These are phyloP conservation scores for Tetraneura akinire DNA, from an alignment of 1,140 invertebrate species.

Conservation along the genomic window DNA sequence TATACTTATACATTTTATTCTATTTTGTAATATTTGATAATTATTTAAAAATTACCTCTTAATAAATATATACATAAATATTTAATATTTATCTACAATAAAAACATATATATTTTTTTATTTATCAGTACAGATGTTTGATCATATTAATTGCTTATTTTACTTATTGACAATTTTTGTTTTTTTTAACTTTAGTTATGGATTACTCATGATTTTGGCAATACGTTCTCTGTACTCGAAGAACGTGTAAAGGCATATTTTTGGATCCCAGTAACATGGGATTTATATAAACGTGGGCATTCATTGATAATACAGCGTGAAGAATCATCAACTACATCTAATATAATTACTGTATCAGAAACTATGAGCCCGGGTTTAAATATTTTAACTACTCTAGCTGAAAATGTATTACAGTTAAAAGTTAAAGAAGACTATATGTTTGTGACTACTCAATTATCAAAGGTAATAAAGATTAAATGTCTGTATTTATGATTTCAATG, in stretches of 20 bases:
- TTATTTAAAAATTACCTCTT: too few species aligned
- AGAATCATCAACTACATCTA: constrained; percentile 61
- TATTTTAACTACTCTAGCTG: constrained; percentile 61
- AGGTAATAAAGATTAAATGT: neutral
- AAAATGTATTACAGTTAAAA: constrained; percentile 73
- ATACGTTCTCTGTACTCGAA: constrained; percentile 69
- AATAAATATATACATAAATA: too few species aligned
- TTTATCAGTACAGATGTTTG: too few species aligned
- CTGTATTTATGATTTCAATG: neutral
- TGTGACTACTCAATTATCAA: constrained; percentile 59
- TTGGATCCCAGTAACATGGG: constrained; percentile 46
- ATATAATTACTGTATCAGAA: constrained; percentile 42
- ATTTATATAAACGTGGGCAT: constrained; percentile 33
- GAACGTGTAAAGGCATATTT: constrained; percentile 71
- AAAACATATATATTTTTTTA: too few species aligned
- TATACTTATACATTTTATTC: too few species aligned
- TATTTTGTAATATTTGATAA: too few species aligned
- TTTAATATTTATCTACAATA: too few species aligned
- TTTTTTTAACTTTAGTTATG: constrained; percentile 67
- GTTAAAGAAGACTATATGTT: constrained; percentile 83
- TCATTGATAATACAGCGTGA: constrained; percentile 70
- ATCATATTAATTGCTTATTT: too few species aligned
- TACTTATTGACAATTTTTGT: neutral
- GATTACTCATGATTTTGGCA: constrained; percentile 74
- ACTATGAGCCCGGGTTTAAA: constrained; percentile 50